Evolutionary conservation across 2,888 invertebrate genomes (phyloP).

Genomic region (Drosophila anceps): DNA sequence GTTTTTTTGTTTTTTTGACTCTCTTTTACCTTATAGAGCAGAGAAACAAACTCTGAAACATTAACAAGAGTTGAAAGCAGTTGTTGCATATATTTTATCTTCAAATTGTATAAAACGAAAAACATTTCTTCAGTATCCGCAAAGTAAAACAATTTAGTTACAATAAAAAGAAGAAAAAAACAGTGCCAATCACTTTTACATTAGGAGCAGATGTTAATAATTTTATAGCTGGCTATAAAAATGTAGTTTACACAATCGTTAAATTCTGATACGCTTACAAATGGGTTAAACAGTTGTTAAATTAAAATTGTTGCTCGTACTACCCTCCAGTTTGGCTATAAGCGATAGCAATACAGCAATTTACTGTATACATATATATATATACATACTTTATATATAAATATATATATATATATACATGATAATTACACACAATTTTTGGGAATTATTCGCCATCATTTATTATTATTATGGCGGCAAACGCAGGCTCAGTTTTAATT

Average conservation of each 20-base stretch:
- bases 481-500: constrained; percentile 24
- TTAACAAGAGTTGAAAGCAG: constrained; percentile 1
- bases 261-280: constrained; percentile 12
- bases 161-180: not conserved
- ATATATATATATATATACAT: constrained; percentile 1
- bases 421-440: constrained; percentile 9
- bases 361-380: not conserved
- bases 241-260: constrained; percentile 7
- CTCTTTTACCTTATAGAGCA: not conserved
- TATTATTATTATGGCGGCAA: constrained; percentile 16
- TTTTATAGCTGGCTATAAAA: constrained; percentile 4
- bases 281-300: constrained; percentile 7
- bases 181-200: not conserved
- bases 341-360: not conserved
- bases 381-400: not conserved
- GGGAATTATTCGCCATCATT: constrained; percentile 27
- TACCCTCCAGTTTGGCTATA: not conserved
- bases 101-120: not conserved
- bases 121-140: not conserved
- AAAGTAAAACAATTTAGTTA: not conserved
- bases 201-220: constrained; percentile 4
- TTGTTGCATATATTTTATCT: not conserved
- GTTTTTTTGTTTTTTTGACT: not conserved
- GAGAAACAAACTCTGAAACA: not conserved
- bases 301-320: not conserved